Conservation (phyloP, 2,797 vertebrate genomes). For the Peromyscus nudipes region DNA sequence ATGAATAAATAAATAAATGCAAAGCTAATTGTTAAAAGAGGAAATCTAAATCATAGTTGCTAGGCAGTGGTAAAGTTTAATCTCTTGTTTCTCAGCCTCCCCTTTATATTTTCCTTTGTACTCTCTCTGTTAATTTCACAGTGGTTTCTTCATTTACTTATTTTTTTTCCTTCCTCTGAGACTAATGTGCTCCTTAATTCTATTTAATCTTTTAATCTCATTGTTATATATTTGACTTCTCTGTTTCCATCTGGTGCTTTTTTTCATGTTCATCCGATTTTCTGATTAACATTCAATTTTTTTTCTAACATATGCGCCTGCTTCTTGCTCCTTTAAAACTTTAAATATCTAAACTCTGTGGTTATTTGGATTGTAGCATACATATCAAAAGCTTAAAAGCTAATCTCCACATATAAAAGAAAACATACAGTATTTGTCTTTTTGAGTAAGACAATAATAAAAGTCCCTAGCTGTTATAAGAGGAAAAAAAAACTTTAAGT, state of each 20-base stretch:
- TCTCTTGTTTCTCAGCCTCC: background rate
- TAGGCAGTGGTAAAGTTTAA: background rate
- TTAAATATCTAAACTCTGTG: background rate
- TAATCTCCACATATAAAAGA: background rate
- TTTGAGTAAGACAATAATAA: background rate
- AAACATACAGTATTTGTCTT: background rate
- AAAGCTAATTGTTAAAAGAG: background rate
- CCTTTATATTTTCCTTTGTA: background rate
- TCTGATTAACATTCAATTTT: background rate
- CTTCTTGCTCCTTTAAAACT: constrained; percentile 9
- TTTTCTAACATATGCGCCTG: background rate
- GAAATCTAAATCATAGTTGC: background rate
- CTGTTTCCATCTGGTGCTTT: background rate
- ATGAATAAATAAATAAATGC: background rate
- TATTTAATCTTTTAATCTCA: background rate
- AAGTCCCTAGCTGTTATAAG: background rate
- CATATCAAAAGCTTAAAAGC: background rate
- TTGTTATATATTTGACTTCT: constrained; percentile 20
- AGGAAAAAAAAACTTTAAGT: background rate
- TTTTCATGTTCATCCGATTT: background rate
- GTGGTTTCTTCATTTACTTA: background rate
- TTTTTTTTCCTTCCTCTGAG: background rate
- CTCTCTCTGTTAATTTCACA: background rate
- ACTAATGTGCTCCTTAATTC: background rate
- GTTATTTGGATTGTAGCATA: background rate